phyloP scores from a whole-genome alignment of 2,888 invertebrate genomes.

The Mystacides longicornis region DNA sequence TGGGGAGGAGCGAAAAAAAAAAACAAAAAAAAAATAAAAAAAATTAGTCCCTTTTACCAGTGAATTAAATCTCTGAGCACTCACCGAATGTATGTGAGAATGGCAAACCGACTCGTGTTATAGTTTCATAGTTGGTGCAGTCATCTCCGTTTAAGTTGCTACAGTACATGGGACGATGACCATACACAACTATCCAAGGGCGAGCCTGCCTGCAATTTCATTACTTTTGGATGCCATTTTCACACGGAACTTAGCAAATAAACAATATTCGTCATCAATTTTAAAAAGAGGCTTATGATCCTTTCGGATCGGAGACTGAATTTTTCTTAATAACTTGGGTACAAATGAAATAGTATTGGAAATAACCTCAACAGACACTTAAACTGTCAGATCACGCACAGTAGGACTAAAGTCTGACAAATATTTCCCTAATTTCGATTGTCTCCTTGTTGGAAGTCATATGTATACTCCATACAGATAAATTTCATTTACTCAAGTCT shows the following conservation, averaged over 20 bases:
- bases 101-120: constrained; percentile 56
- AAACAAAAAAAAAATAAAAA: not conserved
- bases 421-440: too few species aligned
- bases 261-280: not conserved
- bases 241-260: constrained; percentile 3
- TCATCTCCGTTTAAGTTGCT: constrained; percentile 64
- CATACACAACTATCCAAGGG: constrained; percentile 70
- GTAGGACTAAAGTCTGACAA: too few species aligned
- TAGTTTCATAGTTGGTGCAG: constrained; percentile 55
- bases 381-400: too few species aligned
- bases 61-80: constrained; percentile 21
- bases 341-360: too few species aligned
- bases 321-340: too few species aligned
- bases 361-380: too few species aligned
- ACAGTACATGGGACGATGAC: constrained; percentile 74
- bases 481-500: too few species aligned
- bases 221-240: constrained; percentile 12
- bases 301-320: too few species aligned
- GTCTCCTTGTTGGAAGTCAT: too few species aligned
- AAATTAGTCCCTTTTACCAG: not conserved
- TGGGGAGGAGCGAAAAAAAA: not conserved
- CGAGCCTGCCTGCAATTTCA: constrained; percentile 36
- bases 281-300: too few species aligned
- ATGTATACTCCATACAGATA: too few species aligned
- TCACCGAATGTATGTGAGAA: constrained; percentile 50